Base-by-base conservation (phyloP, 2,797 vertebrate genomes). In the Microctenopoma lineatum region DNA sequence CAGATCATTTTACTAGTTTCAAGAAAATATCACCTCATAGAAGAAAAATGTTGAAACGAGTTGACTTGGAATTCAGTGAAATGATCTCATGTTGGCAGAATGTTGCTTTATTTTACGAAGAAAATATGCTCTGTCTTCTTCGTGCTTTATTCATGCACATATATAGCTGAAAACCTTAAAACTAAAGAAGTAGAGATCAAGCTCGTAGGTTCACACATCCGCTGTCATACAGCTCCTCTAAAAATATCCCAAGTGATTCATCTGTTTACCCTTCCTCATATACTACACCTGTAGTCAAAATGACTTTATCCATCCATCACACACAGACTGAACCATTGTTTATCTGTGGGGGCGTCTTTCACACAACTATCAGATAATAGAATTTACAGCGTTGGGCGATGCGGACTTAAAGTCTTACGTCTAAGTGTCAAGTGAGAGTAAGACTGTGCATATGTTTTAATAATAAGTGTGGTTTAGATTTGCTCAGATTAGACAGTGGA, bases 51-150 rank as follows among this genome's bases (percentile, higher is more conserved):
- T 42, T 42, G 10, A 46, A 46, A 61, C 2, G 5, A 64, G 18
- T 47, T 14, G 9, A 52, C 4, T 70, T 75, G 66, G 4, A 70
- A 46, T 69, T 45, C 62, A 70, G 46, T 60, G 34, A 34, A 67
- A 67, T 78, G 70, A 79, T 57, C 67, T 77, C 80, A 81, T 70
- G 41, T 41, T 67, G 61, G 59, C 64, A 73, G 62, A 74, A 75
- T 57, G 53, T 26, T 29, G 42, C 18, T 71, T 69, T 58, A 47
- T 62, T 75, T 77, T 36, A 58, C 4, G 55, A 76, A 66, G 53
- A 75, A 41, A 39, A 50, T 39, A 0, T 8, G n/a, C n/a, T 62
- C 13, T 4, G 36, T 16, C 21, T 57, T 67, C 41, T 55, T 34
- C 53, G 18, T 56, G 51, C 42, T 55, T 34, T 5, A 44, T 39